Percentiles rank a stretch among this genome's conserved stretches.
Evolutionary conservation across 2,113 vertebrate species (phyloP).

Genomic region (Oceanites oceanicus): DNA sequence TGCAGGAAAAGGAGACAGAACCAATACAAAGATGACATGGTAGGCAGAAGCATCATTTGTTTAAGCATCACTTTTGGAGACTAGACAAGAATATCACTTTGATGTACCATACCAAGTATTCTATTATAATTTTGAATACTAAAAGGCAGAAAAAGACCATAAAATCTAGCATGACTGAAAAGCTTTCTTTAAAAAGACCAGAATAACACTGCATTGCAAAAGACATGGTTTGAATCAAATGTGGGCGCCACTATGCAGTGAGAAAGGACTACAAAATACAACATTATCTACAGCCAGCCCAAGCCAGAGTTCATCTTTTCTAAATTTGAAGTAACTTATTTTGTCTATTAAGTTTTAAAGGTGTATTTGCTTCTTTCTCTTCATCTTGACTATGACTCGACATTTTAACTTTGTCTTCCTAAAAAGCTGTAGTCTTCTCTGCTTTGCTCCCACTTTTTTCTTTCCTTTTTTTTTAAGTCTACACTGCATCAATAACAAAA

Average conservation of each 20-base stretch:
- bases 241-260: background rate
- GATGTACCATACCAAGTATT: background rate
- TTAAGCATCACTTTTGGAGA: background rate
- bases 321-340: background rate
- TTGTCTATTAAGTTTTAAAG: background rate
- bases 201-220: background rate
- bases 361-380: background rate
- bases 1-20: background rate
- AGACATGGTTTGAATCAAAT: background rate
- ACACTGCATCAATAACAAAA: background rate
- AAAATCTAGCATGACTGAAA: background rate
- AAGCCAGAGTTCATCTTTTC: background rate
- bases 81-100: slow-evolving; percentile 4
- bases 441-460: background rate
- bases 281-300: background rate
- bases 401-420: background rate
- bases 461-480: background rate
- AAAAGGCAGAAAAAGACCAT: background rate
- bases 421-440: background rate
- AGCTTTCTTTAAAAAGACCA: background rate
- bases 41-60: background rate
- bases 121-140: background rate
- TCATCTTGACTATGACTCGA: background rate
- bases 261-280: background rate
- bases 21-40: background rate